phyloP scores from a whole-genome alignment of 2,113 vertebrate species.

The Astur gentilis region DNA sequence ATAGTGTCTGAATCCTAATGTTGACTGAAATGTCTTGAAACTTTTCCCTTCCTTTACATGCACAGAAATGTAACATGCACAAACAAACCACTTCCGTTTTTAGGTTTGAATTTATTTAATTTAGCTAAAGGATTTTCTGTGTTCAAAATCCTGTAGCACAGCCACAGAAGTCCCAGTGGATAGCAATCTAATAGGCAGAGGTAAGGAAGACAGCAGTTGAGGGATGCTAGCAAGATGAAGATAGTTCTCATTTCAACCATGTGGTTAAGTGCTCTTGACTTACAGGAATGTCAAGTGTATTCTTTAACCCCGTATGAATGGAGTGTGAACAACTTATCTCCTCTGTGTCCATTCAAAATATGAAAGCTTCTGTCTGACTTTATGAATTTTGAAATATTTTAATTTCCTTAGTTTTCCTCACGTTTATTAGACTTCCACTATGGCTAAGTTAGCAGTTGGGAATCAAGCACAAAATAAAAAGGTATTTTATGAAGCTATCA shows the following conservation, averaged over 20 bases:
- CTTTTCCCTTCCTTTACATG: not conserved
- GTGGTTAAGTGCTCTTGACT: not conserved
- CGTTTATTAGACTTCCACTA: not conserved
- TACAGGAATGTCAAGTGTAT: not conserved
- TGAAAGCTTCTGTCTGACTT: not conserved
- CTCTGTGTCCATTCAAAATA: not conserved
- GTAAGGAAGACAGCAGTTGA: not conserved
- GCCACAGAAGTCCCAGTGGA: not conserved
- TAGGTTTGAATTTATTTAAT: not conserved
- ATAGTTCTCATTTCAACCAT: not conserved
- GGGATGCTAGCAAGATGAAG: not conserved
- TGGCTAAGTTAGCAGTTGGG: not conserved
- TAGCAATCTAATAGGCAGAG: not conserved
- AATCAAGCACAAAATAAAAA: not conserved
- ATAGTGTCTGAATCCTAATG: not conserved
- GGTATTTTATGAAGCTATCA: not conserved
- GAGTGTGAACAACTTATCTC: not conserved
- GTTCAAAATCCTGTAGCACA: not conserved
- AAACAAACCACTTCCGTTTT: fast-evolving
- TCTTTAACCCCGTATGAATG: not conserved
- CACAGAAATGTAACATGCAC: not conserved
- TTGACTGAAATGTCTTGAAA: not conserved
- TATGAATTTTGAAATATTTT: not conserved
- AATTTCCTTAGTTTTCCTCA: not conserved
- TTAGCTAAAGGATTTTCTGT: not conserved